Evolutionary conservation across 2,888 invertebrate genomes (phyloP).

Genomic region (Luperina testacea): DNA sequence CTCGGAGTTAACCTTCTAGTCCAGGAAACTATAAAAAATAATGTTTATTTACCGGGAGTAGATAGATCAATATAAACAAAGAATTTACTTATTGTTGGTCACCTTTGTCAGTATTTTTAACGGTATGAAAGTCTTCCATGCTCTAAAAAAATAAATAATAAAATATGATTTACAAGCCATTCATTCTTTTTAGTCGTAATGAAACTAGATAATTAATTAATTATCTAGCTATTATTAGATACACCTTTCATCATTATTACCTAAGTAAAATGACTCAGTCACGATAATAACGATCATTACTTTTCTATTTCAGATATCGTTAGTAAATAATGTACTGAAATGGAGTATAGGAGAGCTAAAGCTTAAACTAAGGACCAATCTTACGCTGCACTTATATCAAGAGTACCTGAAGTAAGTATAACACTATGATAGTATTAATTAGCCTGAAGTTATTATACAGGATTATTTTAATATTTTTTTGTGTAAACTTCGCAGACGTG

Average conservation of each 20-base stretch:
- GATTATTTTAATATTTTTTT: no score
- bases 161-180: constrained; percentile 13
- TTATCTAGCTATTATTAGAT: constrained; percentile 18
- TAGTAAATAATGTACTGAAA: constrained; percentile 98
- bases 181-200: constrained; percentile 5
- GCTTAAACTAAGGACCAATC: constrained; percentile 96
- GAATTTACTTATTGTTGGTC: neutral
- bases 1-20: neutral
- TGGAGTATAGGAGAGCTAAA: constrained; percentile 98
- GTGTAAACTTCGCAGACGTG: no score
- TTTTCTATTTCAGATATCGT: constrained; percentile 93
- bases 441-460: no score
- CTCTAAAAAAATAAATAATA: no score
- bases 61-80: neutral
- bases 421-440: no score
- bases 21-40: neutral
- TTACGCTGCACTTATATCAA: constrained; percentile 96
- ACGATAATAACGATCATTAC: neutral
- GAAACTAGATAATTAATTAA: neutral
- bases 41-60: neutral
- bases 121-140: neutral
- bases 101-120: neutral
- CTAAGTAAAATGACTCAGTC: constrained; percentile 1
- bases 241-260: neutral
- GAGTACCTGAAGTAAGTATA: constrained; percentile 96